Evolutionary conservation across 2,888 invertebrate species (phyloP).

Genomic region (Neoascia interrupta): DNA sequence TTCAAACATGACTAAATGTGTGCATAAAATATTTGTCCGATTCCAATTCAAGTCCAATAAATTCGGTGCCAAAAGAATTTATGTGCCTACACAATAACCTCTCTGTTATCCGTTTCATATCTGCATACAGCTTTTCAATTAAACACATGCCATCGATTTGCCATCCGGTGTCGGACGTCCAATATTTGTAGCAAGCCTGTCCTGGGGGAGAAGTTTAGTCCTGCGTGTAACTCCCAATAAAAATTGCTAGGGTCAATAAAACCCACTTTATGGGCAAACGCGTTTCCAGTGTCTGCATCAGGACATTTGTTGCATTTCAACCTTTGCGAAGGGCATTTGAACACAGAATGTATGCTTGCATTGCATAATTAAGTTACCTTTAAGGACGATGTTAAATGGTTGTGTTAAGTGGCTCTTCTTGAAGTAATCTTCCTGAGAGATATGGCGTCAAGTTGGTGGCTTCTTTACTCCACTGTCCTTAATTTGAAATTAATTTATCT

Average conservation of each 20-base stretch:
- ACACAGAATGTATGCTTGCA: background rate
- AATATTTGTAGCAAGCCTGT: slow-evolving; percentile 6
- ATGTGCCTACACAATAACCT: slow-evolving; percentile 33
- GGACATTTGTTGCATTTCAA: slow-evolving; percentile 48
- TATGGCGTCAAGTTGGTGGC: slow-evolving; percentile 34
- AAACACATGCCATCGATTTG: slow-evolving; percentile 56
- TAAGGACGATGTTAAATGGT: slow-evolving; percentile 6
- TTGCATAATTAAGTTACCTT: background rate
- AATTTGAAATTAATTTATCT: slow-evolving; percentile 25
- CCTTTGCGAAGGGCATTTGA: slow-evolving; percentile 28
- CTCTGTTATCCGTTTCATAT: slow-evolving; percentile 1
- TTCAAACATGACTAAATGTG: background rate
- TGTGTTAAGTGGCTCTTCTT: background rate
- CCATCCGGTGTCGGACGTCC: slow-evolving; percentile 44
- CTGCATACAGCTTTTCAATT: slow-evolving; percentile 61
- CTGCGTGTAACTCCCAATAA: slow-evolving; percentile 31
- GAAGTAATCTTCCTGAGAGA: slow-evolving; percentile 45
- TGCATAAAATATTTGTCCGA: slow-evolving; percentile 21
- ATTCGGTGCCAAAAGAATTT: slow-evolving; percentile 51
- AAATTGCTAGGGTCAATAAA: slow-evolving; percentile 62
- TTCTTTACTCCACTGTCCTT: slow-evolving; percentile 20
- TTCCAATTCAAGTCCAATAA: slow-evolving; percentile 28
- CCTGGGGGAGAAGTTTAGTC: background rate
- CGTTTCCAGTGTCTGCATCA: slow-evolving; percentile 10
- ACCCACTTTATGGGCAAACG: slow-evolving; percentile 38